Conservation (phyloP, 1,140 invertebrate genomes). For the Trichonephila clavipes region DNA sequence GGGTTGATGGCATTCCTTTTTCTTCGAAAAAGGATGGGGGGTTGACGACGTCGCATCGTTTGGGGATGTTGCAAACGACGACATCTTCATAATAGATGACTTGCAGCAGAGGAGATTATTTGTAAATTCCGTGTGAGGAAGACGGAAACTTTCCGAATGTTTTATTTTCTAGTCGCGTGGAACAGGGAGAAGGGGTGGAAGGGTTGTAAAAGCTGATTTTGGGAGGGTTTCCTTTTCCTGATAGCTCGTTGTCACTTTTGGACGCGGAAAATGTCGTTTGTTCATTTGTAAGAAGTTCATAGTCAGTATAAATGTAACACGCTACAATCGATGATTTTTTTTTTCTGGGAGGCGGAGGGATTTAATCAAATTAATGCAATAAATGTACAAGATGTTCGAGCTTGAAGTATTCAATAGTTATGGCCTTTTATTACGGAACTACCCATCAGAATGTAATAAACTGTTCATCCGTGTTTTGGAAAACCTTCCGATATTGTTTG, state of each 20-base stretch:
- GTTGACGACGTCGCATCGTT: conserved; percentile 47
- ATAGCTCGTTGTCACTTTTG: not conserved
- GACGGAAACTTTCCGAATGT: conserved; percentile 41
- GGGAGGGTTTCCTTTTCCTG: not conserved
- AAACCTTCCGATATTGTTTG: too few species aligned
- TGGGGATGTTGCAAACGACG: conserved; percentile 45
- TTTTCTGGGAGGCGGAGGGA: too few species aligned
- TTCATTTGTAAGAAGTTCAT: not conserved
- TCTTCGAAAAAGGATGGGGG: not conserved
- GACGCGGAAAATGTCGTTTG: too few species aligned
- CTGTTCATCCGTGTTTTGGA: too few species aligned
- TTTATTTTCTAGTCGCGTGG: conserved; percentile 42
- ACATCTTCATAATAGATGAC: conserved; percentile 66
- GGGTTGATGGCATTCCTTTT: conserved; percentile 39
- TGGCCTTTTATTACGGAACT: too few species aligned
- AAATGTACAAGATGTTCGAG: too few species aligned
- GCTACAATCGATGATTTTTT: too few species aligned
- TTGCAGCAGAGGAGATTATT: conserved; percentile 45
- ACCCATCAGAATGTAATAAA: too few species aligned
- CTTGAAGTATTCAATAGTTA: too few species aligned
- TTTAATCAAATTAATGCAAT: too few species aligned
- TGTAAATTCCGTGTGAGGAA: conserved; percentile 19
- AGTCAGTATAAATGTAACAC: not conserved
- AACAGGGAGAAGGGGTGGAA: not conserved
- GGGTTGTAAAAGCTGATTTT: conserved; percentile 45